Percentiles rank a stretch among this genome's conserved stretches.
phyloP scores from a whole-genome alignment of 1,140 invertebrate genomes.

The Holotrichia oblita region DNA sequence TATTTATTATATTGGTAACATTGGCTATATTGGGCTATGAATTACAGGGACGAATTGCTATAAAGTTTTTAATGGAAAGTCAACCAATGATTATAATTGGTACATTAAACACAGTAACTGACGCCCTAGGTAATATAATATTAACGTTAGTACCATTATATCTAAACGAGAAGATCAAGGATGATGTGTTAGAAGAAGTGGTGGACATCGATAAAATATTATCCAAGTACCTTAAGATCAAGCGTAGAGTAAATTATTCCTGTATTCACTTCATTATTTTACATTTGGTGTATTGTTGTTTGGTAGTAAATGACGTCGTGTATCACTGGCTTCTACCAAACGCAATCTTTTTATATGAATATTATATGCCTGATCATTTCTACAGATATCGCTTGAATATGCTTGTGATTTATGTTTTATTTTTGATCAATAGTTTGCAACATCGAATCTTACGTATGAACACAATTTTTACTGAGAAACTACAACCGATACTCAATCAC shows the following conservation, averaged over 20 bases:
- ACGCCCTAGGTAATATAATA: neutral
- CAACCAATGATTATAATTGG: neutral
- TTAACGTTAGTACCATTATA: neutral
- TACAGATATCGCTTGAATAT: neutral
- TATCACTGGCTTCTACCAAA: neutral
- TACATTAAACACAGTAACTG: neutral
- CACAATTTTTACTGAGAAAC: neutral
- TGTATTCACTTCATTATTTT: neutral
- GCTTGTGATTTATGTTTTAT: neutral
- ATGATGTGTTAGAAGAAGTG: neutral
- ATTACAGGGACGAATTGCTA: neutral
- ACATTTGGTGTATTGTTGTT: neutral
- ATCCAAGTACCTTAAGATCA: neutral
- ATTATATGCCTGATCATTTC: neutral
- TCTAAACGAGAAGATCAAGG: neutral
- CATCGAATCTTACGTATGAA: neutral
- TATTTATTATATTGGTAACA: neutral
- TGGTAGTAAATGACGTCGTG: neutral
- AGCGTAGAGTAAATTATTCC: neutral
- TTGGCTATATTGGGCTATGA: neutral
- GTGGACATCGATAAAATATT: neutral
- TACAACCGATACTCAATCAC: neutral
- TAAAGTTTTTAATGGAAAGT: neutral
- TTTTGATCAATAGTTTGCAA: neutral
- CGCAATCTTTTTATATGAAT: neutral